Conservation (phyloP, 2,888 invertebrate species). For the Vannuccia rotundouncinata region DNA sequence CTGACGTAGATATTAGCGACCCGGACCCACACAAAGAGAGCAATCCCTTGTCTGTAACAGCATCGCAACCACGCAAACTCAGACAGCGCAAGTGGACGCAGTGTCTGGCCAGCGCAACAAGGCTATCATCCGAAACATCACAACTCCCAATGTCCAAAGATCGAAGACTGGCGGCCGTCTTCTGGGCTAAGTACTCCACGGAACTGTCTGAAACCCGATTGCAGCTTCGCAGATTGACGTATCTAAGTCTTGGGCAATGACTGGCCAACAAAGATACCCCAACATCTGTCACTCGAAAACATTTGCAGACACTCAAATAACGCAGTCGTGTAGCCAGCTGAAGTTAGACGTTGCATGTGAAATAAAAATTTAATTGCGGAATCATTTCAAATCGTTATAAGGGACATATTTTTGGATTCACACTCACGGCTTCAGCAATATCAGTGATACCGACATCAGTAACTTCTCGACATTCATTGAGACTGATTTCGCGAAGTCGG, state of each 20-base stretch:
- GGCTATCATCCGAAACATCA: constrained; percentile 80
- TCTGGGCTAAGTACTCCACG: constrained; percentile 72
- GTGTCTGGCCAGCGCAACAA: constrained; percentile 71
- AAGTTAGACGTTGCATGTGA: constrained; percentile 56
- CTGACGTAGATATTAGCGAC: constrained; percentile 73
- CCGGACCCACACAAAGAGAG: constrained; percentile 66
- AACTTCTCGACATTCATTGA: constrained; percentile 79
- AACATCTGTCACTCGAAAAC: constrained; percentile 75
- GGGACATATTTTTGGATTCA: not conserved
- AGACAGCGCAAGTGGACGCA: constrained; percentile 77
- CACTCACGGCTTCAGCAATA: constrained; percentile 54
- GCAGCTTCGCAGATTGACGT: constrained; percentile 82
- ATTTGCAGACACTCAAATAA: constrained; percentile 85
- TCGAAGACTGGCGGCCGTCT: constrained; percentile 72
- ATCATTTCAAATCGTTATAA: not conserved
- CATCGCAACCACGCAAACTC: constrained; percentile 80
- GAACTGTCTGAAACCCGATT: constrained; percentile 89
- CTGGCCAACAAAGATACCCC: constrained; percentile 78
- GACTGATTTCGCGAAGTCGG: constrained; percentile 70
- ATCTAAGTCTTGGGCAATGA: constrained; percentile 75
- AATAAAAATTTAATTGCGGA: not conserved
- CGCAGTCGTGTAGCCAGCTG: constrained; percentile 77
- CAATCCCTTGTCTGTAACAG: constrained; percentile 69
- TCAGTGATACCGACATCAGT: constrained; percentile 83
- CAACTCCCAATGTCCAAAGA: constrained; percentile 86